phyloP scores from a whole-genome alignment of 35 echinoderm and acorn worm genomes.

The Apostichopus japonicus region DNA sequence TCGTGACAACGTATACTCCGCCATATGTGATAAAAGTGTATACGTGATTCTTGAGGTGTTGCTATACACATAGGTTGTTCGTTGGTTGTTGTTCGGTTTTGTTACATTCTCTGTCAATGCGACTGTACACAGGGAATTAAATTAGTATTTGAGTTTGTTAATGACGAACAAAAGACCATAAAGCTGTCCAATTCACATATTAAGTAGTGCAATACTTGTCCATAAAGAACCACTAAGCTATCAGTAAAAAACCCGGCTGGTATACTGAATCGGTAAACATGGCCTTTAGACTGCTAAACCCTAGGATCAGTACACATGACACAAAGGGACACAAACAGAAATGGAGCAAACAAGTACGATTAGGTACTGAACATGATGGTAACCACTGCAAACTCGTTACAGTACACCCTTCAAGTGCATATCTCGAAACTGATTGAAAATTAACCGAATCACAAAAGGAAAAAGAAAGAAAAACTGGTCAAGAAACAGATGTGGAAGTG shows the following conservation, averaged over 20 bases:
- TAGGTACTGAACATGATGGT: conserved; percentile 31
- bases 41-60: no score
- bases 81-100: not conserved
- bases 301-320: conserved; percentile 19
- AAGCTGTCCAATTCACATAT: conserved; percentile 42
- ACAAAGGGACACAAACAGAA: conserved; percentile 37
- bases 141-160: conserved; percentile 7
- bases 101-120: not conserved
- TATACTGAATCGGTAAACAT: conserved; percentile 22
- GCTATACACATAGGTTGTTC: no score
- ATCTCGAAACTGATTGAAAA: conserved; percentile 46
- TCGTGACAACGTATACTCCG: not conserved
- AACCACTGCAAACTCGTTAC: conserved; percentile 17
- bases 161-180: conserved; percentile 43
- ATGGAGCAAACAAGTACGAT: not conserved
- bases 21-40: no score
- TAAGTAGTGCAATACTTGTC: conserved; percentile 27
- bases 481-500: not conserved
- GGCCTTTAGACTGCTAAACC: conserved; percentile 50
- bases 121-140: conserved; percentile 22
- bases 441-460: conserved; percentile 28
- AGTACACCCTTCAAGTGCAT: not conserved
- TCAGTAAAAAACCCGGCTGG: conserved; percentile 18
- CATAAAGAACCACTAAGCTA: conserved; percentile 48
- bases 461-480: not conserved